These are phyloP conservation scores for Aphodius granarius DNA, from an alignment of 2,888 invertebrate species.

Conservation along the genomic window DNA sequence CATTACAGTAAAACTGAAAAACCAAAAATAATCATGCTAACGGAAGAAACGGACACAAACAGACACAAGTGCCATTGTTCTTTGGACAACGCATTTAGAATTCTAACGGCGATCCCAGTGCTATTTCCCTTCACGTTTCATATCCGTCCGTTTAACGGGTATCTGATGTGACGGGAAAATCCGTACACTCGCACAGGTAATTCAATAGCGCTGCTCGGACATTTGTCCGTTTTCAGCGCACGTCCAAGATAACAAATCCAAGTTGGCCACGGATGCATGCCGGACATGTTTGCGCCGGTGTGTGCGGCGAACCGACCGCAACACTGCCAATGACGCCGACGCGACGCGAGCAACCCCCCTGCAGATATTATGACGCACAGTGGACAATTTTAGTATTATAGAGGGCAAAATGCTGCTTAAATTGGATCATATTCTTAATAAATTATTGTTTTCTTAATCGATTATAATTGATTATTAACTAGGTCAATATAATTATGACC, in stretches of 20 bases:
- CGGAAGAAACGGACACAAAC: neutral
- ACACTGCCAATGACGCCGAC: constrained; percentile 7
- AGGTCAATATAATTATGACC: no score
- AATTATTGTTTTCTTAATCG: no score
- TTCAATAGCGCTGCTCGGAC: neutral
- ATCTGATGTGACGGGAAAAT: constrained; percentile 1
- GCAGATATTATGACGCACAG: neutral
- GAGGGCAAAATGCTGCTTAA: no score
- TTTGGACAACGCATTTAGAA: neutral
- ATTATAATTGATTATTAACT: no score
- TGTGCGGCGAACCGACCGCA: constrained; percentile 7
- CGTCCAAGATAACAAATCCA: constrained; percentile 10
- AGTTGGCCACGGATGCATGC: neutral
- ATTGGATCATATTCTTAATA: no score
- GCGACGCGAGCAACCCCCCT: neutral
- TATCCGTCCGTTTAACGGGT: neutral
- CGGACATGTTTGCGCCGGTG: neutral
- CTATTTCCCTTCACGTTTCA: neutral
- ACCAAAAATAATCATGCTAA: neutral
- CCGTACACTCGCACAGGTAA: neutral
- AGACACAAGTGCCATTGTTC: neutral
- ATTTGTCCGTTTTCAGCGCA: constrained; percentile 6
- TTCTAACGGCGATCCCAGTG: neutral
- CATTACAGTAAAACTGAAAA: no score
- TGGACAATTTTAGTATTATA: no score